A percentile compares a stretch with the other conserved stretches of the same genome.
phyloP scores from a whole-genome alignment of 2,113 vertebrate genomes.

The Nestor notabilis region DNA sequence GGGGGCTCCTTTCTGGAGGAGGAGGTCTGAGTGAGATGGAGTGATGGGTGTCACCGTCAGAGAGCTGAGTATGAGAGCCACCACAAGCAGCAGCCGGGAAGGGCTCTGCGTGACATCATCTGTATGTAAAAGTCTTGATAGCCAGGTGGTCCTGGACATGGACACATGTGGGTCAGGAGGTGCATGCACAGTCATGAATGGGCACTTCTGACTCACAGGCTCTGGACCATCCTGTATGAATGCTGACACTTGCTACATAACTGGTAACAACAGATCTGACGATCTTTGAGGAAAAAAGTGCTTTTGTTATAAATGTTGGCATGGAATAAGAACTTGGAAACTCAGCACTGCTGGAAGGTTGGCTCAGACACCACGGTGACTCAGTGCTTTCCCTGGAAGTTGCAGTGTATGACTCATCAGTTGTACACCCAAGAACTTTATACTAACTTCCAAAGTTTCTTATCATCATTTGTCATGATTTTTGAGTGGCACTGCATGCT shows the following conservation, averaged over 20 bases:
- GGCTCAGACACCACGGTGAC: background rate
- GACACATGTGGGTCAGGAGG: background rate
- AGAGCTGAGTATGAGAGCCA: accelerated
- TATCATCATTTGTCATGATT: accelerated
- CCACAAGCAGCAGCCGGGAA: accelerated
- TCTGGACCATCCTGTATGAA: background rate
- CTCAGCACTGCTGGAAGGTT: background rate
- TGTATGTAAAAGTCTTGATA: accelerated
- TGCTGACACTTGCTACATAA: accelerated
- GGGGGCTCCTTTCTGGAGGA: background rate
- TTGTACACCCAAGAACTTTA: background rate
- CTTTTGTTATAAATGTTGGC: accelerated
- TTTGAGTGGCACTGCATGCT: background rate
- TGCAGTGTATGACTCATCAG: accelerated
- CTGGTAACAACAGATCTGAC: background rate
- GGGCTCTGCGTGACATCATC: accelerated
- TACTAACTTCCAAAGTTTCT: background rate
- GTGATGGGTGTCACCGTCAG: accelerated
- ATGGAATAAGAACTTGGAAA: accelerated
- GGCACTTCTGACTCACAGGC: background rate
- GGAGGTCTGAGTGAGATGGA: background rate
- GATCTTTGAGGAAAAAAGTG: background rate
- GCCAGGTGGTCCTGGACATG: accelerated
- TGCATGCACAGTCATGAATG: accelerated
- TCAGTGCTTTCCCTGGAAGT: background rate